phyloP scores from a whole-genome alignment of 2,888 invertebrate species.

The Eremobia ochroleuca region DNA sequence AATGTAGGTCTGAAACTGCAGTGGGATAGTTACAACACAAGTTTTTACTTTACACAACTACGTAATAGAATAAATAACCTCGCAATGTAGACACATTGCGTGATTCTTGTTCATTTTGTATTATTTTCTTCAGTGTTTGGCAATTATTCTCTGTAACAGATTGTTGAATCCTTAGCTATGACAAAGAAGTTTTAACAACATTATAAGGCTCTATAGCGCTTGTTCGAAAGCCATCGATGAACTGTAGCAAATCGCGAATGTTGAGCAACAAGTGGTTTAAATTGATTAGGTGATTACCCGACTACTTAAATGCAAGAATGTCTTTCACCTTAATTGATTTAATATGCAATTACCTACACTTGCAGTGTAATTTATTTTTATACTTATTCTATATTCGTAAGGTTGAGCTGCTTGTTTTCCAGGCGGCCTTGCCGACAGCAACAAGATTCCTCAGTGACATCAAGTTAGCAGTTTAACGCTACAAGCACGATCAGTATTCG shows the following conservation, averaged over 20 bases:
- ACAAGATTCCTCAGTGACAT: conserved; percentile 59
- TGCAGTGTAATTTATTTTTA: conserved; percentile 29
- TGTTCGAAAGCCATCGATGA: conserved; percentile 4
- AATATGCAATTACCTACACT: conserved; percentile 19
- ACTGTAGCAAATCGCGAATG: conserved; percentile 15
- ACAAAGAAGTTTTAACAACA: background rate
- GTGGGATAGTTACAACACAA: conserved; percentile 26
- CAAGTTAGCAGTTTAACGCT: conserved; percentile 51
- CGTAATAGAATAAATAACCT: conserved; percentile 38
- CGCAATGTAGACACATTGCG: conserved; percentile 41
- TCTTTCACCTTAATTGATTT: conserved; percentile 31
- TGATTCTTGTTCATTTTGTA: conserved; percentile 35
- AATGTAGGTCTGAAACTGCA: conserved; percentile 1
- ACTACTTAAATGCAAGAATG: conserved; percentile 16
- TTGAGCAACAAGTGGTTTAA: conserved; percentile 40
- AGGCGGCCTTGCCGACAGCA: conserved; percentile 34
- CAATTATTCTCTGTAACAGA: conserved; percentile 34
- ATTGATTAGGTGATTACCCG: conserved; percentile 27
- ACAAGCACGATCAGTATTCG: conserved; percentile 65
- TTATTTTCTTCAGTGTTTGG: conserved; percentile 37
- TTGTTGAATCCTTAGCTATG: conserved; percentile 1
- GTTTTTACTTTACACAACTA: conserved; percentile 29
- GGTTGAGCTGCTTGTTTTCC: conserved; percentile 43
- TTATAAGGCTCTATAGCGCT: conserved; percentile 7
- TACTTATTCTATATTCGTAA: conserved; percentile 33